These are phyloP conservation scores for Drosophila carrolli DNA, from an alignment of 1,140 invertebrate genomes.

Conservation along the genomic window DNA sequence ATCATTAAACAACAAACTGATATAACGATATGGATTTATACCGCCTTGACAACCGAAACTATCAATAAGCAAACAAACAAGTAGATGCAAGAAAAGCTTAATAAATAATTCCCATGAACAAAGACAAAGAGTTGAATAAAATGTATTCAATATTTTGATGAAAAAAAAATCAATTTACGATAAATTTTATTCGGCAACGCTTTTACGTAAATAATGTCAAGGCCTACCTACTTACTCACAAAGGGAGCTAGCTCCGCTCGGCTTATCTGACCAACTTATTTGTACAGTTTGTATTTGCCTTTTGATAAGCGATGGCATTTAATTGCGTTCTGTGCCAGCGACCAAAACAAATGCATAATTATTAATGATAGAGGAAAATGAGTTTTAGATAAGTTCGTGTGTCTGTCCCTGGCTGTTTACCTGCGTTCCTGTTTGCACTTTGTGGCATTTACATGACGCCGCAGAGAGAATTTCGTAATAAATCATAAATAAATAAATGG, in stretches of 20 bases:
- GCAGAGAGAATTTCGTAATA: slow-evolving; percentile 27
- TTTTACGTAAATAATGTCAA: slow-evolving; percentile 41
- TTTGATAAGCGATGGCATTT: slow-evolving; percentile 46
- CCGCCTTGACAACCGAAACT: slow-evolving; percentile 10
- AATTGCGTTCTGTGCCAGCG: slow-evolving; percentile 35
- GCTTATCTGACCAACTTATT: slow-evolving; percentile 22
- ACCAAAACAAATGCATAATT: slow-evolving; percentile 51
- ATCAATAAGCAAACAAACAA: slow-evolving; percentile 11
- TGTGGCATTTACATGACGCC: slow-evolving; percentile 38
- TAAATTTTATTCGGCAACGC: slow-evolving; percentile 30
- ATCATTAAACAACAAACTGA: slow-evolving; percentile 7
- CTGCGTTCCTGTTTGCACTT: slow-evolving; percentile 10
- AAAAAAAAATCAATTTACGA: slow-evolving; percentile 35
- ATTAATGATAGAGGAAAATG: slow-evolving; percentile 29
- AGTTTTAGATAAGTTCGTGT: slow-evolving; percentile 42
- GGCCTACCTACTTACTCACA: slow-evolving; percentile 20
- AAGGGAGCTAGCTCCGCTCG: too few relatives aligned
- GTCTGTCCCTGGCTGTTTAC: slow-evolving; percentile 25
- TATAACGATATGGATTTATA: slow-evolving; percentile 6
- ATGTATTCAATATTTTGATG: slow-evolving; percentile 29
- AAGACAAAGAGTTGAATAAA: slow-evolving; percentile 16
- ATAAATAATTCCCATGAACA: slow-evolving; percentile 9
- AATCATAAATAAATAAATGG: slow-evolving; percentile 41
- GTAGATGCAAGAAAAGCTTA: slow-evolving; percentile 10
- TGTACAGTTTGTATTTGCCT: slow-evolving; percentile 34